Percentiles rank a stretch among this genome's conserved stretches.
phyloP scores from a whole-genome alignment of 1,140 invertebrate species.

The Euura saliciscinereae region DNA sequence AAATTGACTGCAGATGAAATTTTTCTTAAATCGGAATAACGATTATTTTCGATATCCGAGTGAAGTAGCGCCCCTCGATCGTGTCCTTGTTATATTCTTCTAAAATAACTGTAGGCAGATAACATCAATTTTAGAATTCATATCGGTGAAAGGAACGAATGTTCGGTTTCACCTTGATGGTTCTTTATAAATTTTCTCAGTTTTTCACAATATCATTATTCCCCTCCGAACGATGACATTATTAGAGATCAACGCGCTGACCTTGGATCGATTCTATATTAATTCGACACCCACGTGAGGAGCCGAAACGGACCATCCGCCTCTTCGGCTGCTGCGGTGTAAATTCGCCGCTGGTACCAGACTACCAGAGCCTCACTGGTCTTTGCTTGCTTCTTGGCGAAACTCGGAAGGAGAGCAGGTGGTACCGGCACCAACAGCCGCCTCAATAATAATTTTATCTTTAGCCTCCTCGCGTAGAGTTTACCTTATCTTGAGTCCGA shows the following conservation, averaged over 20 bases:
- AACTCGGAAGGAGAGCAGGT: too few relatives aligned
- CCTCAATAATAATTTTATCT: neutral
- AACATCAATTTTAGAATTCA: too few relatives aligned
- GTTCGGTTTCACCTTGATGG: too few relatives aligned
- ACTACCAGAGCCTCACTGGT: neutral
- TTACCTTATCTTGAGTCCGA: neutral
- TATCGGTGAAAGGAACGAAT: too few relatives aligned
- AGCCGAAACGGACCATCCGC: neutral
- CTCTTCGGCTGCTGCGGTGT: neutral
- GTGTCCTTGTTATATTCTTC: too few relatives aligned
- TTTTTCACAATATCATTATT: neutral
- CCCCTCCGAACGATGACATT: neutral
- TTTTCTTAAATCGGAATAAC: too few relatives aligned
- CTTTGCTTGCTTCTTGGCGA: neutral
- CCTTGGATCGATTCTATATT: neutral
- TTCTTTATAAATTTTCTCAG: neutral
- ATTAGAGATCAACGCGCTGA: neutral
- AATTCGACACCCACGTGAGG: neutral
- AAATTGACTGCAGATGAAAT: too few relatives aligned
- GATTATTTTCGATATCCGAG: too few relatives aligned
- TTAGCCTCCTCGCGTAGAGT: neutral
- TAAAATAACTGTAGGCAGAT: too few relatives aligned
- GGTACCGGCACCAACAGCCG: too few relatives aligned
- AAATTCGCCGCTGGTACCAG: too few relatives aligned
- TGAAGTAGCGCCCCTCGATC: too few relatives aligned